A percentile compares a stretch with the other conserved stretches of the same genome.
These are phyloP conservation scores for Amaurobius ferox DNA, from an alignment of 2,888 invertebrate species.

Conservation along the genomic window DNA sequence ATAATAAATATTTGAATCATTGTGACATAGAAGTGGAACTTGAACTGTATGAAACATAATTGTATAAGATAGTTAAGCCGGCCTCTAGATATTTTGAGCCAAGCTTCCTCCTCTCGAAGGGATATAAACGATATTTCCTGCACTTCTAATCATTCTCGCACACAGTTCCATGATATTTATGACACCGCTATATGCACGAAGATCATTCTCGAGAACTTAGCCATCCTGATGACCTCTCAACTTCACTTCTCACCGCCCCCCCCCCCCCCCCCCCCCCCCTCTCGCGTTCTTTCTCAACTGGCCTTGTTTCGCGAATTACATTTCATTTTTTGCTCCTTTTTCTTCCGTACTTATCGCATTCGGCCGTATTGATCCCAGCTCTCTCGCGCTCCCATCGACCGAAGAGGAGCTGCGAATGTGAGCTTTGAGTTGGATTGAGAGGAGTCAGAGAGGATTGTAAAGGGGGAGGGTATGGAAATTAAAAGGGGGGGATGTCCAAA, in stretches of 20 bases:
- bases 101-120: too few species aligned
- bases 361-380: neutral
- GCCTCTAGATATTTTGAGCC: too few species aligned
- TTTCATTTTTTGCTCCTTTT: neutral
- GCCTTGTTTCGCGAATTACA: slow-evolving; percentile 56
- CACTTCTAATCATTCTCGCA: too few species aligned
- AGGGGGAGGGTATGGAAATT: slow-evolving; percentile 28
- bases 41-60: too few species aligned
- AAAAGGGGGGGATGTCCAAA: slow-evolving; percentile 15
- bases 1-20: too few species aligned
- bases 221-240: neutral
- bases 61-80: too few species aligned
- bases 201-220: neutral
- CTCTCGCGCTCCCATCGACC: slow-evolving; percentile 33
- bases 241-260: neutral
- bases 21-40: too few species aligned
- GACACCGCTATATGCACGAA: neutral
- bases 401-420: slow-evolving; percentile 23
- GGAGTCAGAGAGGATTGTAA: slow-evolving; percentile 31
- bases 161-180: too few species aligned
- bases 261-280: neutral
- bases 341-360: slow-evolving; percentile 2
- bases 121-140: too few species aligned
- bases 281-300: slow-evolving; percentile 35
- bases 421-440: neutral